Evolutionary conservation across 2,797 vertebrate genomes (phyloP).

Genomic region (Aplochiton taeniatus): DNA sequence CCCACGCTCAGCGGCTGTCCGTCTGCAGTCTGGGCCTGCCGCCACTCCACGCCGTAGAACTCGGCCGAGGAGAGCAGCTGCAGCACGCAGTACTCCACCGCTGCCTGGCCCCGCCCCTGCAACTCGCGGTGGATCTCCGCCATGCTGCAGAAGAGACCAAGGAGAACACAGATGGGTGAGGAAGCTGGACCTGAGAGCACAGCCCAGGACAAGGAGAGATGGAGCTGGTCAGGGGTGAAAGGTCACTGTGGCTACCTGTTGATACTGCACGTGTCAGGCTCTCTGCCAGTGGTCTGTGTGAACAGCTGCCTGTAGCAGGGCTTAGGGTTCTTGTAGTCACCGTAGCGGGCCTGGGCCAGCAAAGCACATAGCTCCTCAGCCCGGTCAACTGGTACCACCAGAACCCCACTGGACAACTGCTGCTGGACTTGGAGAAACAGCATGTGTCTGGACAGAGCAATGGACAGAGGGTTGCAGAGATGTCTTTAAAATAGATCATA

Average conservation of each 20-base stretch:
- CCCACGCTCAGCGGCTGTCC: slow-evolving; percentile 82
- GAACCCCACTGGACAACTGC: slow-evolving; percentile 78
- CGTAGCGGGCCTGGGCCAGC: slow-evolving; percentile 83
- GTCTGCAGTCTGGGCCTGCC: slow-evolving; percentile 78
- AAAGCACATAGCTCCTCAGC: slow-evolving; percentile 79
- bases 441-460: slow-evolving; percentile 70
- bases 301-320: slow-evolving; percentile 76
- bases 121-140: too few relatives aligned
- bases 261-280: slow-evolving; percentile 69
- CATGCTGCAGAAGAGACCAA: too few relatives aligned
- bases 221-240: slow-evolving; percentile 56
- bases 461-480: background rate
- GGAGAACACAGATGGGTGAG: slow-evolving; percentile 63
- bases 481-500: background rate
- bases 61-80: too few relatives aligned
- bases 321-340: slow-evolving; percentile 84
- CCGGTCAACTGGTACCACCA: slow-evolving; percentile 78
- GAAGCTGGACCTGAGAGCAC: slow-evolving; percentile 80
- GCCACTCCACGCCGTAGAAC: too few relatives aligned
- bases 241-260: slow-evolving; percentile 71
- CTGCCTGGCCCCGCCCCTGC: too few relatives aligned
- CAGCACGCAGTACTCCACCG: too few relatives aligned
- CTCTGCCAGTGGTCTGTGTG: slow-evolving; percentile 77
- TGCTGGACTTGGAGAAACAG: slow-evolving; percentile 86
- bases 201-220: slow-evolving; percentile 72